Base-by-base conservation (phyloP, 2,113 vertebrate species). In the Leucosticte australis region DNA sequence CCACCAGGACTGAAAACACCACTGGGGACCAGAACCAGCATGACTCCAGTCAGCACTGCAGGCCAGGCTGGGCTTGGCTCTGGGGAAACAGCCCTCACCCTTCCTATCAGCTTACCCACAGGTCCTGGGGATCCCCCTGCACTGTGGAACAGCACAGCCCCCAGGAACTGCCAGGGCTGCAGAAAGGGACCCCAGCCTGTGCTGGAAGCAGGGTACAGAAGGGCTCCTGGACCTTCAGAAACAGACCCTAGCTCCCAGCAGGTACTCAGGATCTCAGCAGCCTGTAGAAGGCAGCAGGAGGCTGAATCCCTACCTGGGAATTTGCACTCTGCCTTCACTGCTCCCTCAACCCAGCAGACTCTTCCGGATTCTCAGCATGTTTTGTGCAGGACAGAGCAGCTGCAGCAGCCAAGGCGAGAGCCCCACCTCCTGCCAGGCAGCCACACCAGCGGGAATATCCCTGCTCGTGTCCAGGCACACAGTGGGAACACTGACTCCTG, bases 111-210 rank as follows among this genome's bases (percentile, higher is more conserved):
- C 31, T 30, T 19, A 15, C 20, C 20, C 1, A 0, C 8, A 3
- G 55, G 24, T 23, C 19, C 44, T 8, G 27, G 27, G 33, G 24
- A 23, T 9, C 10, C 30, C 16, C 4, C 47, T 39, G 50, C 80
- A 47, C 79, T 0, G 5, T 2, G 2, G 28, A 42, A 49, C 8
- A 2, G 77, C 77, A 71, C n/a, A 35, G 68, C 20, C 49, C 49
- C 27, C 5, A 1, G 5, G 77, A 52, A 27, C 24, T n/a, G 20
- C 27, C 17, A 52, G 0, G 0, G 49, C 26, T 0, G 6, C 46
- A 2, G 6, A 6, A 17, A 10, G 37, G 35, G 46, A 37, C 21
- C 49, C 24, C n/a, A 71, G 41, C 31, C 57, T 5, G 0, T 4
- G 5, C 76, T 28, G 13, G 37, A 41, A 44, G 59, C 39, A 27